phyloP scores from a whole-genome alignment of 2,888 invertebrate species.

The Reticulitermes lucifugus region DNA sequence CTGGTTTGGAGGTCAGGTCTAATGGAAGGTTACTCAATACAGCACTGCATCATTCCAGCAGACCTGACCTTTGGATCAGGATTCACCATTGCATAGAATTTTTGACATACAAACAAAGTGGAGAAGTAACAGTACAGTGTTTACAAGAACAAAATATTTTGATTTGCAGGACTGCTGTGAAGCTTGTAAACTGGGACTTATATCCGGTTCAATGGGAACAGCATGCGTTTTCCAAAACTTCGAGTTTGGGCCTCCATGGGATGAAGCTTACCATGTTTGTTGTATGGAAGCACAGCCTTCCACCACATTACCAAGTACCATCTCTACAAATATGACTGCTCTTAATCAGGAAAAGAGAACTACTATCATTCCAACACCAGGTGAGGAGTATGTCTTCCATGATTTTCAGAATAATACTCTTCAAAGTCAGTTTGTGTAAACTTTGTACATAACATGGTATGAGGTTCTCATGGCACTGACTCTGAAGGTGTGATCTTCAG shows the following conservation, averaged over 20 bases:
- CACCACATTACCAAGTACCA: slow-evolving; percentile 47
- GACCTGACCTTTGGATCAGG: no score
- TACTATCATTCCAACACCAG: slow-evolving; percentile 40
- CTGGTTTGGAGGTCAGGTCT: no score
- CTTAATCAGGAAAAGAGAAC: slow-evolving; percentile 36
- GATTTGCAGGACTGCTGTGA: slow-evolving; percentile 70
- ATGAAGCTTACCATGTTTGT: slow-evolving; percentile 72
- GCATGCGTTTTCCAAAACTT: slow-evolving; percentile 69
- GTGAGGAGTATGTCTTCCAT: not conserved
- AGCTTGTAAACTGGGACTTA: slow-evolving; percentile 69
- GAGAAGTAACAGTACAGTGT: no score
- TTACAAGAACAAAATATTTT: not conserved
- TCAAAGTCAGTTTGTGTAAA: no score
- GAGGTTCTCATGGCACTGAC: no score
- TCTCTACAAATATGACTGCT: slow-evolving; percentile 32
- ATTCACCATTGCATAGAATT: no score
- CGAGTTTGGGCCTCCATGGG: slow-evolving; percentile 70
- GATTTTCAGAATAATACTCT: no score
- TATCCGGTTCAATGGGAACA: slow-evolving; percentile 63
- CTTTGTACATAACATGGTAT: no score
- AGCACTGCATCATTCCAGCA: no score
- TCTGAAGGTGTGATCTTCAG: no score
- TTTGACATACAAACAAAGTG: no score
- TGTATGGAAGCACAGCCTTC: slow-evolving; percentile 64
- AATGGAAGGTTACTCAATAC: no score